Evolutionary conservation across 30 jellyfish, hydroid and myxozoan species (phyloP).

Genomic region (Turritopsis dohrnii): DNA sequence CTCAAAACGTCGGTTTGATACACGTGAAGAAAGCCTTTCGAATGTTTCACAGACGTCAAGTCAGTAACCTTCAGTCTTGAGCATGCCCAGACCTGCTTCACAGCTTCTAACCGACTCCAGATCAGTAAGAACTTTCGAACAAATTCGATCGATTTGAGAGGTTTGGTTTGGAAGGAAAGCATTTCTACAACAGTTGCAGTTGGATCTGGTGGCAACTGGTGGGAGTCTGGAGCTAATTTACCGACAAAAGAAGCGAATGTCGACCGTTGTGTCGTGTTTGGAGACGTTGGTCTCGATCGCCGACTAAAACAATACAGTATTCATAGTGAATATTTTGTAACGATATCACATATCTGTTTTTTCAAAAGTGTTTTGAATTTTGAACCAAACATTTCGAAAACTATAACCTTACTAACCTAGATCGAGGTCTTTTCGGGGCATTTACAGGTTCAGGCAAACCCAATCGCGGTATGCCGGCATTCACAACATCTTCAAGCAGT

Average conservation of each 20-base stretch:
- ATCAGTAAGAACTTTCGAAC: constrained; percentile 46
- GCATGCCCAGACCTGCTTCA: constrained; percentile 66
- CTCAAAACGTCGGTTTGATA: constrained; percentile 48
- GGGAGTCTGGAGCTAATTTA: background rate
- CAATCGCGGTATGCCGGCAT: constrained; percentile 38
- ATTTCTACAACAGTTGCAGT: background rate
- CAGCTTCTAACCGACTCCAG: constrained; percentile 48
- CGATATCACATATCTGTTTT: too few relatives aligned
- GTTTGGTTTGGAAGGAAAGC: constrained; percentile 30
- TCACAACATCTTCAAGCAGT: constrained; percentile 59
- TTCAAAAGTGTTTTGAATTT: too few relatives aligned
- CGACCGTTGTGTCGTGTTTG: background rate
- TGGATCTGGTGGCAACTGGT: background rate
- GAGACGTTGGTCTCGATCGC: background rate
- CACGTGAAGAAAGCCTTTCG: constrained; percentile 26
- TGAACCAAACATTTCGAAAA: background rate
- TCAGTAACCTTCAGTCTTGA: constrained; percentile 45
- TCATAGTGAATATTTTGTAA: too few relatives aligned
- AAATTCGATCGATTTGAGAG: constrained; percentile 49
- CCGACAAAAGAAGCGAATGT: background rate
- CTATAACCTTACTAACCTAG: background rate
- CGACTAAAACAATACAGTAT: background rate
- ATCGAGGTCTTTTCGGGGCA: background rate
- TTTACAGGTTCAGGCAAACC: constrained; percentile 1
- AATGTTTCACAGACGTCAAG: constrained; percentile 27